These are phyloP conservation scores for Pheosia gnoma DNA, from an alignment of 2,888 invertebrate genomes.

Conservation along the genomic window DNA sequence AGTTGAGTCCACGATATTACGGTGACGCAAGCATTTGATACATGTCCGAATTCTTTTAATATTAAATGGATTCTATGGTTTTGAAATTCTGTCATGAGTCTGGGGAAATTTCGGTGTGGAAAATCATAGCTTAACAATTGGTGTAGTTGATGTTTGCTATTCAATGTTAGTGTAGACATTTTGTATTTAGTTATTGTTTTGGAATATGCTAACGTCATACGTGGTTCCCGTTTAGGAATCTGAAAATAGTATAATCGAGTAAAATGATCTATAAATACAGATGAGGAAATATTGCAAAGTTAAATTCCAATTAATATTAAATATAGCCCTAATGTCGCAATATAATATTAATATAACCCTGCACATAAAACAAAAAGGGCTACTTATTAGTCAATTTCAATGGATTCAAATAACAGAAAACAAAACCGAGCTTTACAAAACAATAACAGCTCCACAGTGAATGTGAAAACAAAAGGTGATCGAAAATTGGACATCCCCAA, in stretches of 20 bases:
- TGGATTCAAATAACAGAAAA: not conserved
- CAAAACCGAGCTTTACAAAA: slow-evolving; percentile 17
- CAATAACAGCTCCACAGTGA: slow-evolving; percentile 23
- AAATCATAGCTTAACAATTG: not conserved
- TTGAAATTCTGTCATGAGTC: no score
- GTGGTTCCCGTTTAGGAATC: no score
- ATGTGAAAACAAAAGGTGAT: slow-evolving; percentile 48
- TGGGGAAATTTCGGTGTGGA: not conserved
- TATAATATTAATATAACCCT: not conserved
- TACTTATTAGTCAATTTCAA: not conserved
- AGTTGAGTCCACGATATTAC: slow-evolving; percentile 32
- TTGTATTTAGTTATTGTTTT: no score
- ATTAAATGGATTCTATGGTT: not conserved
- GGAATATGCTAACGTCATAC: no score
- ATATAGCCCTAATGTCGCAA: no score
- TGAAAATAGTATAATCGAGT: no score
- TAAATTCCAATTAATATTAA: no score
- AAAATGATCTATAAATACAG: not conserved
- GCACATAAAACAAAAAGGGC: not conserved
- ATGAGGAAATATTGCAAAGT: no score
- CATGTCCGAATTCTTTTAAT: slow-evolving; percentile 19
- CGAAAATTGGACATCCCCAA: slow-evolving; percentile 48
- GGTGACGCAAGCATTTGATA: slow-evolving; percentile 29
- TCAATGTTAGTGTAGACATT: no score
- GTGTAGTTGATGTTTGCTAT: no score